These are phyloP conservation scores for Ptilorrhoa leucosticta DNA, from an alignment of 2,113 vertebrate species.

Conservation along the genomic window DNA sequence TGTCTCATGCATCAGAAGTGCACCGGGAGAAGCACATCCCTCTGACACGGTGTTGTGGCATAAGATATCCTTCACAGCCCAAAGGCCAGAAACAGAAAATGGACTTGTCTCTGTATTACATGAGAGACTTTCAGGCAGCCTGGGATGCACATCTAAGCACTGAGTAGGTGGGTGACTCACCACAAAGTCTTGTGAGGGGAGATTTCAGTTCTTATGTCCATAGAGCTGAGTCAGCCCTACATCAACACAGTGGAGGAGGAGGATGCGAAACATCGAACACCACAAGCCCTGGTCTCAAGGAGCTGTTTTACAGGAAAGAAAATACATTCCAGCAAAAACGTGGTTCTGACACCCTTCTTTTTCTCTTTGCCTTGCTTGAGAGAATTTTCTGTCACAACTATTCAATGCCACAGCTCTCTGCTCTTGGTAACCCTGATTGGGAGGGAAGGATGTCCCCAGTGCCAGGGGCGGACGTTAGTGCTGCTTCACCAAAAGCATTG, in stretches of 20 bases:
- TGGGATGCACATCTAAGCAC: neutral
- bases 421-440: neutral
- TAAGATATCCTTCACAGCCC: neutral
- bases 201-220: neutral
- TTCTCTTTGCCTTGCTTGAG: neutral
- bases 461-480: neutral
- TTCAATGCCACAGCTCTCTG: neutral
- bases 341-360: neutral
- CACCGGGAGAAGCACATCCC: rapidly evolving
- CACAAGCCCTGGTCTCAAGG: neutral
- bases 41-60: neutral
- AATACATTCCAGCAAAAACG: neutral
- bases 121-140: neutral
- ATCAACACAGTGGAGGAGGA: neutral
- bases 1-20: neutral
- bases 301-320: neutral
- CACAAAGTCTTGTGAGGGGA: neutral
- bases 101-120: rapidly evolving
- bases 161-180: neutral
- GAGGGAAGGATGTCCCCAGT: neutral
- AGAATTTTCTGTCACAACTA: neutral
- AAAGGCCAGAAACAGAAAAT: neutral
- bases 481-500: neutral
- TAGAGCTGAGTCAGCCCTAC: neutral
- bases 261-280: rapidly evolving